Conservation (phyloP, 2,888 invertebrate genomes). For the Protodeltote pygarga region DNA sequence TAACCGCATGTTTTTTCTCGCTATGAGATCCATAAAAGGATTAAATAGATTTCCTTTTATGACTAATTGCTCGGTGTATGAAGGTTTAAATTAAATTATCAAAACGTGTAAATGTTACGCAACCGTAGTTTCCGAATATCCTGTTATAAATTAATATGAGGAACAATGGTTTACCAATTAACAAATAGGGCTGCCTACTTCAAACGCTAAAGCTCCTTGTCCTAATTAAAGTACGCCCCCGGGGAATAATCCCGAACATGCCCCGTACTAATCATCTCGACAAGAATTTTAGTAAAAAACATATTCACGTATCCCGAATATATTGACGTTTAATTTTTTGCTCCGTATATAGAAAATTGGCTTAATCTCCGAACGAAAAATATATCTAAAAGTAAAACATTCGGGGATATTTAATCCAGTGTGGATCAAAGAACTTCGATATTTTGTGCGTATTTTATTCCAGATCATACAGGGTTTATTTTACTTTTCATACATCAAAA, state of each 20-base stretch:
- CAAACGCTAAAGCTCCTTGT: slow-evolving; percentile 4
- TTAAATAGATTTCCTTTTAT: no score
- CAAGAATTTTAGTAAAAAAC: slow-evolving; percentile 17
- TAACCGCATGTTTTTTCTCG: no score
- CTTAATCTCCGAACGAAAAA: slow-evolving; percentile 40
- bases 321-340: slow-evolving; percentile 30
- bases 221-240: background rate
- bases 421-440: slow-evolving; percentile 52
- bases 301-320: slow-evolving; percentile 13
- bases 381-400: slow-evolving; percentile 29
- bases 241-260: background rate
- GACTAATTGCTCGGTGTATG: no score
- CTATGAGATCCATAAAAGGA: no score
- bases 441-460: slow-evolving; percentile 43
- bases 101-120: no score
- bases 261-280: slow-evolving; percentile 16
- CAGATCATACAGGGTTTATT: slow-evolving; percentile 33
- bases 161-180: no score
- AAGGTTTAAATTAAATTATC: no score
- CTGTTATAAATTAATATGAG: no score
- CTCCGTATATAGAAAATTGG: slow-evolving; percentile 32
- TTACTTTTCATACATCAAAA: slow-evolving; percentile 30
- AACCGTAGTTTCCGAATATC: no score
- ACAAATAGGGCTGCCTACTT: no score
- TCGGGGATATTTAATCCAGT: slow-evolving; percentile 38